Percentiles rank a stretch among this genome's conserved stretches.
Evolutionary conservation across 53 echinoderm and acorn worm genomes (phyloP).

Genomic region (Pentamera pediparva): DNA sequence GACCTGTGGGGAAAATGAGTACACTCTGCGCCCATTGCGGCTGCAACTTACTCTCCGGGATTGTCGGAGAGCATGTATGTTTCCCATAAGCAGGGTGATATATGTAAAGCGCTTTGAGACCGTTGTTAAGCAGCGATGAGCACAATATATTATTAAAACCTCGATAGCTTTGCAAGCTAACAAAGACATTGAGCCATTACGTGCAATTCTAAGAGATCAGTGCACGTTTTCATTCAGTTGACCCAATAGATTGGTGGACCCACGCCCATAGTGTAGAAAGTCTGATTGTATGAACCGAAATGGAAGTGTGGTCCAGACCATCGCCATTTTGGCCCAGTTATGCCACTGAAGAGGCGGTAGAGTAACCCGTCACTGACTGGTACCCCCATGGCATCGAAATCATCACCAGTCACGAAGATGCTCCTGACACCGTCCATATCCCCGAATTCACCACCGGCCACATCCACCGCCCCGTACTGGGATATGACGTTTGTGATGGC

Average conservation of each 20-base stretch:
- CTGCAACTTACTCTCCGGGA: too few relatives aligned
- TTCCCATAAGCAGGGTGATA: too few relatives aligned
- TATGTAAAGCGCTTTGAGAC: too few relatives aligned
- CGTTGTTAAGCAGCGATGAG: too few relatives aligned
- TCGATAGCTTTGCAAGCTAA: not conserved
- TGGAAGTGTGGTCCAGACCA: not conserved
- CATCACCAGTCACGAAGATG: not conserved
- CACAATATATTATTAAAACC: too few relatives aligned
- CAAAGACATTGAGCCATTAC: too few relatives aligned
- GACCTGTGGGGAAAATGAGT: too few relatives aligned
- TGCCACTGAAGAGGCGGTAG: not conserved
- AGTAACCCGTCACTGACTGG: not conserved
- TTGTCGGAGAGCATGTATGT: too few relatives aligned
- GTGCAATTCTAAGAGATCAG: too few relatives aligned
- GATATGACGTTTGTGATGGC: not conserved
- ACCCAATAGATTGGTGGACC: not conserved
- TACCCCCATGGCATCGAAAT: not conserved
- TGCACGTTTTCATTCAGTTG: too few relatives aligned
- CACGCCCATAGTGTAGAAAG: not conserved
- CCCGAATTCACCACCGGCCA: not conserved
- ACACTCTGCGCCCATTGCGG: too few relatives aligned
- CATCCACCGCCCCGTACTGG: constrained; percentile 2
- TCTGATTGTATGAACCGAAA: not conserved
- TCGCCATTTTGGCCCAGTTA: not conserved
- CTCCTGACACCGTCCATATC: not conserved